These are phyloP conservation scores for Drosophila ohnishii DNA, from an alignment of 1,140 invertebrate genomes.

Conservation along the genomic window DNA sequence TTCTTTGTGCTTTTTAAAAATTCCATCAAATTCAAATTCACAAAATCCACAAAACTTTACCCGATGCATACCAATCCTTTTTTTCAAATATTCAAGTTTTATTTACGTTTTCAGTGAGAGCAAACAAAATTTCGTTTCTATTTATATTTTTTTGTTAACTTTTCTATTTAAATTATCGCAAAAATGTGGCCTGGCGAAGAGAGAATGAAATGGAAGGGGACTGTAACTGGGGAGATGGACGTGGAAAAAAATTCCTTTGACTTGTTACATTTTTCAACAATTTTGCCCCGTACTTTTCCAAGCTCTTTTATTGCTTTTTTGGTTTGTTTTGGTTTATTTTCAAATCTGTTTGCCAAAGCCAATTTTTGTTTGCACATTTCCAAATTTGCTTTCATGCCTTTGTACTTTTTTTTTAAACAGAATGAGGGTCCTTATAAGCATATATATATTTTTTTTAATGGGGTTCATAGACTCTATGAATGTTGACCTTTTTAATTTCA, in stretches of 20 bases:
- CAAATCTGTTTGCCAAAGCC: conserved; percentile 38
- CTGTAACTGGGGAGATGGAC: background rate
- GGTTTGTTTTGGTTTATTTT: conserved; percentile 45
- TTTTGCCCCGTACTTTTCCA: conserved; percentile 21
- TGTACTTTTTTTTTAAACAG: conserved; percentile 19
- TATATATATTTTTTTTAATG: conserved; percentile 11
- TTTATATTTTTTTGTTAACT: conserved; percentile 11
- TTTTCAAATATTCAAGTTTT: conserved; percentile 19
- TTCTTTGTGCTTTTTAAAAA: conserved; percentile 1
- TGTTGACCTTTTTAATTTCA: conserved; percentile 10
- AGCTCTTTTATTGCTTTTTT: conserved; percentile 39
- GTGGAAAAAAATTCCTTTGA: conserved; percentile 44
- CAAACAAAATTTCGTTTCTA: conserved; percentile 21
- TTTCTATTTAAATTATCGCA: conserved; percentile 41
- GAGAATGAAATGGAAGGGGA: background rate
- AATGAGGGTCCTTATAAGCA: background rate
- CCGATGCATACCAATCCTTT: conserved; percentile 1
- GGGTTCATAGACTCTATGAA: conserved; percentile 12
- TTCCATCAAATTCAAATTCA: conserved; percentile 14
- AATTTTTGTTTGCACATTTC: conserved; percentile 40
- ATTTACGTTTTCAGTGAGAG: conserved; percentile 19
- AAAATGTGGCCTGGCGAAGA: conserved; percentile 16
- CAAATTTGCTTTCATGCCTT: conserved; percentile 38
- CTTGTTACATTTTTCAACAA: conserved; percentile 46
- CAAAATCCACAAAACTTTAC: conserved; percentile 15